Conservation (phyloP, 1,140 invertebrate species). For the Brachionus rotundiformis region DNA sequence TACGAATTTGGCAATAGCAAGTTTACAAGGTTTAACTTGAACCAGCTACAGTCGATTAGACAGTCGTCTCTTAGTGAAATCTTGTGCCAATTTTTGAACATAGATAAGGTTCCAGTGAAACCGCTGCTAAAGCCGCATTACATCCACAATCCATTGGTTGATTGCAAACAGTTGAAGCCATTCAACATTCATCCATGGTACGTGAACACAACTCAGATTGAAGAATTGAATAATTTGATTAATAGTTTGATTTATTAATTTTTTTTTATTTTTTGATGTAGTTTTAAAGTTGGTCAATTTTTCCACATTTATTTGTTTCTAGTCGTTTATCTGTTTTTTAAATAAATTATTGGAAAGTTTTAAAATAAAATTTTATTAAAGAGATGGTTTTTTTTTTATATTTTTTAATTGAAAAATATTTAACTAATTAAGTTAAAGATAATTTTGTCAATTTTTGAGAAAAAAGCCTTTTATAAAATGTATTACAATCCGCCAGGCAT, state of each 20-base stretch:
- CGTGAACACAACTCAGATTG: not conserved
- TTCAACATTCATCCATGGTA: conserved; percentile 28
- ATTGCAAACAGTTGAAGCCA: not conserved
- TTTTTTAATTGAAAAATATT: no score
- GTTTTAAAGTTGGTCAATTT: not conserved
- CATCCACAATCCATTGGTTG: conserved; percentile 8
- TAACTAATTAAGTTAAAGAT: no score
- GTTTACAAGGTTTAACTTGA: not conserved
- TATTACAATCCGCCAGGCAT: no score
- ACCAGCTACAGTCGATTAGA: not conserved
- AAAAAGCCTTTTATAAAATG: no score
- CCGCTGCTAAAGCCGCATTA: not conserved
- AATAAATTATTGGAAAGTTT: conserved; percentile 20
- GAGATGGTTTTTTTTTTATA: no score
- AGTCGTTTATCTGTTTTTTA: conserved; percentile 21
- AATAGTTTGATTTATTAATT: conserved; percentile 7
- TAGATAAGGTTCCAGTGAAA: not conserved
- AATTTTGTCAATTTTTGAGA: no score
- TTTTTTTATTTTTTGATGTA: not conserved
- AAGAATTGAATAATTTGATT: not conserved
- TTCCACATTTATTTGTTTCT: not conserved
- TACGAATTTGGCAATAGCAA: conserved; percentile 65
- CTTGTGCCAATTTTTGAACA: not conserved
- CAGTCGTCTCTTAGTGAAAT: not conserved
- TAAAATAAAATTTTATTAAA: not conserved